Evolutionary conservation across 2,113 vertebrate genomes (phyloP).

Genomic region (Cacatua alba): DNA sequence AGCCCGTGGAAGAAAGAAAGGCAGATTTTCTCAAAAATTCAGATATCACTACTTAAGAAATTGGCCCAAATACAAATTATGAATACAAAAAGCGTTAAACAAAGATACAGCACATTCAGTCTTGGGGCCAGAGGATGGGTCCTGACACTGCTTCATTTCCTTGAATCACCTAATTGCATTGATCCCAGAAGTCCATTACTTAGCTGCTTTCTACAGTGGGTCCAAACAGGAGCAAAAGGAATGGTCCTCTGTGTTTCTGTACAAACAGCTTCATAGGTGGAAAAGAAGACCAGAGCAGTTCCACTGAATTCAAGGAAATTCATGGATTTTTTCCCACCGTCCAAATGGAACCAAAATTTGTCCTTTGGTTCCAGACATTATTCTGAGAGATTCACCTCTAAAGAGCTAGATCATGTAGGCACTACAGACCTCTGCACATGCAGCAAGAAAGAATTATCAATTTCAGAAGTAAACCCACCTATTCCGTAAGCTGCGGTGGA

Average conservation of each 20-base stretch:
- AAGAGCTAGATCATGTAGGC: not conserved
- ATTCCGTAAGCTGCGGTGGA: not conserved
- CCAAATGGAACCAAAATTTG: not conserved
- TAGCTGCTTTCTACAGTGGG: not conserved
- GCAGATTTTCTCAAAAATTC: not conserved
- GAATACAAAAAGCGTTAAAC: not conserved
- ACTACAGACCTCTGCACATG: not conserved
- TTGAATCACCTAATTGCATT: not conserved
- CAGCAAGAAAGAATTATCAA: not conserved
- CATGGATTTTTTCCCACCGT: not conserved
- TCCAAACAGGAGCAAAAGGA: not conserved
- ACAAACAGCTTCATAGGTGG: fast-evolving
- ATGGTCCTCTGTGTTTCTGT: not conserved
- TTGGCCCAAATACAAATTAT: fast-evolving
- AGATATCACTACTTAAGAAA: not conserved
- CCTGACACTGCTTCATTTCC: not conserved
- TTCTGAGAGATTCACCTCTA: not conserved
- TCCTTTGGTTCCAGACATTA: not conserved
- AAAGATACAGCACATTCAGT: not conserved
- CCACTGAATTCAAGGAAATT: not conserved
- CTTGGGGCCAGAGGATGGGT: not conserved
- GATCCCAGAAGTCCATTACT: not conserved
- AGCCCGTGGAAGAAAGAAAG: not conserved
- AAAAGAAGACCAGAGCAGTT: not conserved
- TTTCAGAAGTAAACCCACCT: not conserved